Evolutionary conservation across 2,888 invertebrate species (phyloP).

Genomic region (Lysandra bellargus): DNA sequence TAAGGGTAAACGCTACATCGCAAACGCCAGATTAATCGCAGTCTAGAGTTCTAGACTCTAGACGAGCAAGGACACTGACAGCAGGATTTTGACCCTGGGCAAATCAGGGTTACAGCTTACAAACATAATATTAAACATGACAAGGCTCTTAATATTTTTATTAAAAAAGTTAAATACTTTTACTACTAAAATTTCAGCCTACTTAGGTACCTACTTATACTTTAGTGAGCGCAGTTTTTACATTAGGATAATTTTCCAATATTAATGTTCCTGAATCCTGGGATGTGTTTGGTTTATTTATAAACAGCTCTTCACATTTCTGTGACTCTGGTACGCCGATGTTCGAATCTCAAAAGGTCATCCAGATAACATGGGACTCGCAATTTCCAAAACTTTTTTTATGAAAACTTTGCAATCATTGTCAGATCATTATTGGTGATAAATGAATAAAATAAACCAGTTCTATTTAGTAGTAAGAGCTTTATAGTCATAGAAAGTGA

Average conservation of each 20-base stretch:
- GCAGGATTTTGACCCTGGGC: constrained; percentile 16
- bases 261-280: background rate
- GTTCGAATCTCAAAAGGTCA: constrained; percentile 11
- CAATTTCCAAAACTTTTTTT: background rate
- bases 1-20: constrained; percentile 38
- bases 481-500: background rate
- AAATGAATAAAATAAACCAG: background rate
- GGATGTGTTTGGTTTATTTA: background rate
- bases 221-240: background rate
- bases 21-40: constrained; percentile 38
- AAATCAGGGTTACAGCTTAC: background rate
- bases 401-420: no score
- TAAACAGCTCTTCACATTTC: background rate
- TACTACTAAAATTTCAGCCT: background rate
- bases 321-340: background rate
- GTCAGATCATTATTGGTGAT: no score
- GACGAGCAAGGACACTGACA: constrained; percentile 35
- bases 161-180: background rate
- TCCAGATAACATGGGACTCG: background rate
- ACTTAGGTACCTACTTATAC: background rate
- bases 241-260: background rate
- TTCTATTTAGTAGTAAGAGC: background rate
- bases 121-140: background rate
- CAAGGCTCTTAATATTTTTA: background rate
- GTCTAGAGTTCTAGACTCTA: constrained; percentile 34